These are phyloP conservation scores for Sus cebifrons DNA, from an alignment of 2,797 vertebrate genomes.

Conservation along the genomic window DNA sequence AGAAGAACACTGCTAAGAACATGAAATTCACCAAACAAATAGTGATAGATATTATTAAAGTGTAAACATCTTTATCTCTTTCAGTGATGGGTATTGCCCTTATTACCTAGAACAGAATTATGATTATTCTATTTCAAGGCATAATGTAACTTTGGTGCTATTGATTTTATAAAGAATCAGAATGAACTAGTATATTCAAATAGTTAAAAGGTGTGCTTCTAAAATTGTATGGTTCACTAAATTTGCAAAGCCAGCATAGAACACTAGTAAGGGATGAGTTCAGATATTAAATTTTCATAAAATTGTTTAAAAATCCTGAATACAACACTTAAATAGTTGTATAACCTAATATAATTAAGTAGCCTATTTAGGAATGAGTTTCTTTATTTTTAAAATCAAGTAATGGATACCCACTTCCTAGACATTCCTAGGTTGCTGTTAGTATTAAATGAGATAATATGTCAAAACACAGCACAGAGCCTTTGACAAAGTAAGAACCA, in stretches of 20 bases:
- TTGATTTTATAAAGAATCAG: slow-evolving; percentile 13
- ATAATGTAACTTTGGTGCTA: neutral
- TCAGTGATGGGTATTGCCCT: neutral
- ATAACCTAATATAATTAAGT: neutral
- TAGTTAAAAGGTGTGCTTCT: slow-evolving; percentile 14
- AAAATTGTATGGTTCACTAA: neutral
- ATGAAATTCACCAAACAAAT: neutral
- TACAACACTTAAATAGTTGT: neutral
- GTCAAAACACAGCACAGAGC: neutral
- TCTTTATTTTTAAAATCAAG: neutral
- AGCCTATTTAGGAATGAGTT: neutral
- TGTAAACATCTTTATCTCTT: neutral
- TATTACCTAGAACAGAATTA: slow-evolving; percentile 15
- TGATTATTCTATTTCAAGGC: neutral
- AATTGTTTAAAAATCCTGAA: neutral
- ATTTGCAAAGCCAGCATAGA: neutral
- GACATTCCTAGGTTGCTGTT: neutral
- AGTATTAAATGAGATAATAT: neutral
- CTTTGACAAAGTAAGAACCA: neutral
- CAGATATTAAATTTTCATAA: neutral
- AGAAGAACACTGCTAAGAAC: neutral
- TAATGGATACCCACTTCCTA: neutral
- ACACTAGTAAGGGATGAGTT: neutral
- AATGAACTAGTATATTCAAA: slow-evolving; percentile 6
- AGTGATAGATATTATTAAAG: neutral